Percentiles rank a stretch among this genome's conserved stretches.
Conservation (phyloP, 2,113 vertebrate species). For the Circaetus gallicus region DNA sequence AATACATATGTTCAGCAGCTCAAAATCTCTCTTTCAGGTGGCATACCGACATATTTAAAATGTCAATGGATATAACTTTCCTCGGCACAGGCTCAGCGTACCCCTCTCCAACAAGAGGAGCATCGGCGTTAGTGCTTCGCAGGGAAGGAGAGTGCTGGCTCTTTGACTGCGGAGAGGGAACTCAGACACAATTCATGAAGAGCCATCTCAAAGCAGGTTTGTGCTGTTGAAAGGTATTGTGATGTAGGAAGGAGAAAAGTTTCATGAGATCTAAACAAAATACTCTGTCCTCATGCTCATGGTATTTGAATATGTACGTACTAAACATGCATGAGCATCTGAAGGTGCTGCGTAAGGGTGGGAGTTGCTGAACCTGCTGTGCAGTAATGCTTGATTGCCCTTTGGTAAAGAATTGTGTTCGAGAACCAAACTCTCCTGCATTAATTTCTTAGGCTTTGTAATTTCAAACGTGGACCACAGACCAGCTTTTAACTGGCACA, state of each 20-base stretch:
- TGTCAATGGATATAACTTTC: conserved; percentile 91
- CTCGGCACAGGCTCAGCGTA: conserved; percentile 90
- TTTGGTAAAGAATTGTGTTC: accelerated
- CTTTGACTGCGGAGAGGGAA: conserved; percentile 96
- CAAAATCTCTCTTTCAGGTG: neutral
- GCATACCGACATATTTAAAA: neutral
- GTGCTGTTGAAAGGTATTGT: neutral
- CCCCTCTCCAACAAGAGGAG: conserved; percentile 83
- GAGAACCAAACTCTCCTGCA: accelerated
- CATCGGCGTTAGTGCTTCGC: conserved; percentile 85
- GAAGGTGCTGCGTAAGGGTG: neutral
- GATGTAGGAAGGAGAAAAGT: neutral
- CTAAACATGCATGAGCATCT: accelerated
- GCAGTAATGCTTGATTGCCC: neutral
- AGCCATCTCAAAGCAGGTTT: conserved; percentile 85
- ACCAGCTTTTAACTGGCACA: accelerated
- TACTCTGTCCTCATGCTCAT: accelerated
- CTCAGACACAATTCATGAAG: conserved; percentile 91
- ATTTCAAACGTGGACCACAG: accelerated
- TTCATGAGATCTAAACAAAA: accelerated
- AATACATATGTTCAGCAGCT: accelerated
- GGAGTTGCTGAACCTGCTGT: neutral
- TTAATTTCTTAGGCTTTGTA: accelerated
- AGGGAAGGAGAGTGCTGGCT: conserved; percentile 89
- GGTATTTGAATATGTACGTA: accelerated